Base-by-base conservation (phyloP, 2,797 vertebrate species). In the Darevskia nairensis region DNA sequence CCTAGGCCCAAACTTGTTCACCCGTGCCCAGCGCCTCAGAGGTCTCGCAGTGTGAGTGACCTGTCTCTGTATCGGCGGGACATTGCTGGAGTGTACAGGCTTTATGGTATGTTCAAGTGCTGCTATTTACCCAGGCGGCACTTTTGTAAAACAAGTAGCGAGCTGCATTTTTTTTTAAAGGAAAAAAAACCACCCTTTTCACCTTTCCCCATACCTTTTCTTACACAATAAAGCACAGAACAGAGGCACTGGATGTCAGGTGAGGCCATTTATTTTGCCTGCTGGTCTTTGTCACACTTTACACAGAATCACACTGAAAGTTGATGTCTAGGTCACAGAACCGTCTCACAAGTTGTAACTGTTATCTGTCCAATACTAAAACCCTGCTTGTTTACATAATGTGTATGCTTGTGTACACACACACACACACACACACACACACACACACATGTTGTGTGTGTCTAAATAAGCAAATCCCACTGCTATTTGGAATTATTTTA, bases 31-130 rank as follows among this genome's bases (percentile, higher is more conserved):
- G 90, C 83, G 95, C 97, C 92, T 32, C 97, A 96, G 96, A 98
- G 98, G 95, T 98, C 97, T 93, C 96, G 89, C 96, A 98, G 98
- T 89, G 97, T 98, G 90, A 96, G 94, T 88, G 98, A 99, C 96
- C 97, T 98, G 94, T 96, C 96, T 87, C 95, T 95, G 95, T 97
- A 95, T 85, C 94, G 94, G 27, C 86, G 78, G 23, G 90, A 93
- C 93, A 92, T 91, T 66, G 85, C 93, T 0, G 94, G 96, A 69
- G 95, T 90, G 1, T 93, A 80, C 32, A 92, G 96, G 83, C 94
- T 92, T 21, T 92, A 96, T 89, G 96, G 97, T 97, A 97, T 0
- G 97, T 96, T 94, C 4, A 90, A 82, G 83, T 6, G 82, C 90
- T 88, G 95, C 91, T 95, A 89, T 27, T 94, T 94, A 50, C 96